These are phyloP conservation scores for Pempheris klunzingeri DNA, from an alignment of 2,797 vertebrate genomes.

Conservation along the genomic window DNA sequence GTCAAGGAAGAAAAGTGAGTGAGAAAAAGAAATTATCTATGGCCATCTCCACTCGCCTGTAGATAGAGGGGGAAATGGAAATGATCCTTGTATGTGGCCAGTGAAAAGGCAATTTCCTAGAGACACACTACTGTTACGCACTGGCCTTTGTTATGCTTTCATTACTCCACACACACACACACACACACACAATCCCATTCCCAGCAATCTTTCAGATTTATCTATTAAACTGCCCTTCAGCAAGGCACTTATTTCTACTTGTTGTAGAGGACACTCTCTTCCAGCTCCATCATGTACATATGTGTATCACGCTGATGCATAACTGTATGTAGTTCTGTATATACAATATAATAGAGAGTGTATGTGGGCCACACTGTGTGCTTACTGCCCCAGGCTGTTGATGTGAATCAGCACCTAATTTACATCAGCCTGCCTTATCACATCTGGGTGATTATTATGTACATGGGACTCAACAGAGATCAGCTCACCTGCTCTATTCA, in stretches of 20 bases:
- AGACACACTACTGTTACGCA: slow-evolving; percentile 36
- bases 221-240: slow-evolving; percentile 12
- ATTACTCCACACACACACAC: slow-evolving; percentile 46
- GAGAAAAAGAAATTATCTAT: slow-evolving; percentile 60
- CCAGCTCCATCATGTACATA: not conserved
- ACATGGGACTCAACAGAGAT: slow-evolving; percentile 28
- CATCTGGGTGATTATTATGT: slow-evolving; percentile 63
- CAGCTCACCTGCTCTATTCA: slow-evolving; percentile 58
- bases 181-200: slow-evolving; percentile 30
- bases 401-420: slow-evolving; percentile 67
- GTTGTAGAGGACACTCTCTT: not conserved
- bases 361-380: slow-evolving; percentile 49
- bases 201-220: slow-evolving; percentile 31
- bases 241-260: not conserved
- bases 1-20: slow-evolving; percentile 8
- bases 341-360: slow-evolving; percentile 4
- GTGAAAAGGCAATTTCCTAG: slow-evolving; percentile 77
- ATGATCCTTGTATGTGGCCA: slow-evolving; percentile 54
- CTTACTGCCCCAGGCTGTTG: slow-evolving; percentile 52
- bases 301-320: not conserved
- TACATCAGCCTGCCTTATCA: slow-evolving; percentile 54
- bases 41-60: slow-evolving; percentile 52
- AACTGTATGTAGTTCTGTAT: not conserved
- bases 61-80: slow-evolving; percentile 72
- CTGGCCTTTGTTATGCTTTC: slow-evolving; percentile 68